A percentile compares a stretch with the other conserved stretches of the same genome.
These are phyloP conservation scores for Zootoca vivipara DNA, from an alignment of 2,113 vertebrate species.

Conservation along the genomic window DNA sequence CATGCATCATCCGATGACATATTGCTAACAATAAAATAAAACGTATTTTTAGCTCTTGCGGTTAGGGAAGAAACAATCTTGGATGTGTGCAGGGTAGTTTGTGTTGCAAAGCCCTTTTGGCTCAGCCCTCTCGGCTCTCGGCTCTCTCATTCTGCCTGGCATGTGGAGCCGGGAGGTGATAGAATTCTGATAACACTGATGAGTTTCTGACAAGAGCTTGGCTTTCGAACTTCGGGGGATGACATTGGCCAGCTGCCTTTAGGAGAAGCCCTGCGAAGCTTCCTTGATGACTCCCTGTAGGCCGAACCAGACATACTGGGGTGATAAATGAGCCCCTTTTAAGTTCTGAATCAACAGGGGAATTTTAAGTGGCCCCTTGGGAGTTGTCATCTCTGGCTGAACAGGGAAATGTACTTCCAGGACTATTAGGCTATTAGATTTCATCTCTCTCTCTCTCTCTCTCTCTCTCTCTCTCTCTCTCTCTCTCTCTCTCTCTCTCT, in stretches of 20 bases:
- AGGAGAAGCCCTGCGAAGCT: background rate
- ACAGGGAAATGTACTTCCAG: background rate
- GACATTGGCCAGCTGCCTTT: background rate
- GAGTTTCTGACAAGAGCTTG: background rate
- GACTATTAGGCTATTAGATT: no score
- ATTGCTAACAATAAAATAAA: background rate
- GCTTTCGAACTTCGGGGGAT: background rate
- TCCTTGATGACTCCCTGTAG: background rate
- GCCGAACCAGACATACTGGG: background rate
- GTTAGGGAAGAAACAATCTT: background rate
- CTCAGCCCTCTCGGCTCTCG: accelerated
- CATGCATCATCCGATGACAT: background rate
- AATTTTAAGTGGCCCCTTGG: background rate
- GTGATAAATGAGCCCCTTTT: background rate
- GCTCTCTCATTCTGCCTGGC: background rate
- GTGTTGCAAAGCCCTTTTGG: background rate
- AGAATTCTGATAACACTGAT: background rate
- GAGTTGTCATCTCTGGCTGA: no score
- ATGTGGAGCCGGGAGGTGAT: background rate
- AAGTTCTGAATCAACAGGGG: background rate
- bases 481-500: no score
- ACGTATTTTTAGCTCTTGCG: background rate
- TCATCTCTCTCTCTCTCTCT: no score
- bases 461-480: no score
- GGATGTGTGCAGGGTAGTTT: background rate